Evolutionary conservation across 1,140 invertebrate genomes (phyloP), one percentile per base, ranked within the genome.

Genomic region (Lordiphosa collinella): DNA sequence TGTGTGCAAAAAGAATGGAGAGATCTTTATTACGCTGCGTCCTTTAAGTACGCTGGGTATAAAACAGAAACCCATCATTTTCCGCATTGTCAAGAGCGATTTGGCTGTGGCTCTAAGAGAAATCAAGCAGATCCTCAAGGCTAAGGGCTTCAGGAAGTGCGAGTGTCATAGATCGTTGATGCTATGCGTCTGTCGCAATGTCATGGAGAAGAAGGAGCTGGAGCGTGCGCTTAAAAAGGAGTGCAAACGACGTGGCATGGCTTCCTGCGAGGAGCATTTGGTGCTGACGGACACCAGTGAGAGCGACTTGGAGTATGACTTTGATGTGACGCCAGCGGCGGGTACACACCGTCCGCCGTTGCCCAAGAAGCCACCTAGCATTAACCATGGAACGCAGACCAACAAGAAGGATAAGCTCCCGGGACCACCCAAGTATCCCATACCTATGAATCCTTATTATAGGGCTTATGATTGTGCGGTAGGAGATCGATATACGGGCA

Each of bases 261-360:
- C 49, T 0, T 43, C 41, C 6, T 69, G 66, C 12, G 49, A 46
- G 1, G 52, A 76, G 2, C 56, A 67, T 0, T 36, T 89, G 9
- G 38, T 78, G 2, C 53, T 89, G 0, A 86, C 70, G 0, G 88
- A 89, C 4, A 86, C 86, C 31, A 87, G 67, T n/a, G 87, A 88
- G 2, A 80, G 72, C 18, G 88, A 89, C 14, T 54, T 75, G 55
- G 86, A 89, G 37, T 87, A 65, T 22, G 65, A 89, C 50, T 67
- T 89, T 10, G 65, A 86, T 47, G 76, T 89, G 8, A 76, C 79
- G 10, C 79, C 87, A 6, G 79, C 86, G 2, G 62, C 60, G 0
- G 70, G 64, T 6, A 48, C 65, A 1, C 43, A 66, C 14, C 85
- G 56, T 4, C 48, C 52, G 2, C 40, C 11, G 0, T 12, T 13